Evolutionary conservation across 2,797 vertebrate species (phyloP), one percentile per base, ranked within the genome.

Genomic region (Brachyalestes nurse): DNA sequence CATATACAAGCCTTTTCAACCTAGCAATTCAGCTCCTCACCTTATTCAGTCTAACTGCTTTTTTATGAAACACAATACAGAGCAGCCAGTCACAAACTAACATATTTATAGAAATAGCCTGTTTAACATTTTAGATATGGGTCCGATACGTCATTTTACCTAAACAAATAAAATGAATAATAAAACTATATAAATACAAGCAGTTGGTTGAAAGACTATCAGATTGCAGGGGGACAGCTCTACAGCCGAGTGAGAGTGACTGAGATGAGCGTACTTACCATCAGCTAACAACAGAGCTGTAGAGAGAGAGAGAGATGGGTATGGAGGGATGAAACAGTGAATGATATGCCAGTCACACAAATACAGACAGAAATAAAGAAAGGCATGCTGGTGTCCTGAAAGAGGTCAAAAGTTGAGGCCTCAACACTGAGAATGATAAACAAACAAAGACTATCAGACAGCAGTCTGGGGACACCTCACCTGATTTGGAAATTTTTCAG

Each of bases 211-310:
- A 28, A 1, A 28, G 28, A 28, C 28, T 28, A 28, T 28, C 28
- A 28, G 3, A 28, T 28, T 28, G 28, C 28, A 28, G 28, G n/a
- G 19, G 57, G n/a, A 17, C 23, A 57, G 16, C 5, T 57, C 5
- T 16, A 57, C 13, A 13, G 45, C 3, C 21, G 55, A 10, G 82
- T 81, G 12, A 28, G 47, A 51, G 65, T 53, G 28, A 21, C 69
- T 74, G 71, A 72, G n/a, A 60, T 72, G n/a, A 28, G n/a, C 40
- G 13, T 61, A 93, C 97, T 97, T 96, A 98, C 97, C 95, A 87
- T 93, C 93, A 28, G 95, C 95, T 90, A 98, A 94, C 90, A 98
- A 95, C 89, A 94, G 90, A 86, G 95, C 97, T 97, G 94, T 90
- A 74, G 13, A 57, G 55, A 57, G 55, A 57, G 19, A 57, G 19